Evolutionary conservation across 1,140 invertebrate genomes (phyloP).

Genomic region (Radopholus similis): DNA sequence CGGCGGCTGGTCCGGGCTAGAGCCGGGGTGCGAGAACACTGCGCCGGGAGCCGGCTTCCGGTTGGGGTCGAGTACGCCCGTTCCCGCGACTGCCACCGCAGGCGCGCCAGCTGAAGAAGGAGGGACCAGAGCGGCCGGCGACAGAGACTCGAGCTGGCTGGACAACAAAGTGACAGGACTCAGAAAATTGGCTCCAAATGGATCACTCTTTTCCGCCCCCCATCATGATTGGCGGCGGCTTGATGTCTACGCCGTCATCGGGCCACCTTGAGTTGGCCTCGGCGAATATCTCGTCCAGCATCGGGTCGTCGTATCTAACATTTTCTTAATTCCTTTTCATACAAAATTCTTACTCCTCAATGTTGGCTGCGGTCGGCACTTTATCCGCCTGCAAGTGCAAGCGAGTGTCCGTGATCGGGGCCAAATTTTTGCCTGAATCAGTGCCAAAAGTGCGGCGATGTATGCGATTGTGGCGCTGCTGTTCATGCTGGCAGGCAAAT

Average conservation of each 20-base stretch:
- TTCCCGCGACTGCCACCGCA: background rate
- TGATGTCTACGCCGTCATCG: background rate
- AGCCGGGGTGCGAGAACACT: background rate
- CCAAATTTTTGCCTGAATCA: too few relatives aligned
- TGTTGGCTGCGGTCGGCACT: slow-evolving; percentile 10
- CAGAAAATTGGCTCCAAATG: background rate
- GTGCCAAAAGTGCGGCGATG: too few relatives aligned
- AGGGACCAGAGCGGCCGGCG: background rate
- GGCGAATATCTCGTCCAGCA: slow-evolving; percentile 14
- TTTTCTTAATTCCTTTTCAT: too few relatives aligned
- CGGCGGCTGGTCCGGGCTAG: background rate
- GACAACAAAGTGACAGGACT: background rate
- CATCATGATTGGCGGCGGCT: background rate
- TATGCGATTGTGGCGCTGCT: too few relatives aligned
- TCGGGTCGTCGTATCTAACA: background rate
- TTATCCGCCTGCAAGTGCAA: slow-evolving; percentile 6
- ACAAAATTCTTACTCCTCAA: slow-evolving; percentile 7
- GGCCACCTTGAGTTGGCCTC: slow-evolving; percentile 9
- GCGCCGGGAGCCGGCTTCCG: background rate
- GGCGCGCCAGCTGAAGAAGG: background rate
- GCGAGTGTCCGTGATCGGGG: too few relatives aligned
- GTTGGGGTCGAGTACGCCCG: background rate
- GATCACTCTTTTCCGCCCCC: background rate
- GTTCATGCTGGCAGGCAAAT: too few relatives aligned
- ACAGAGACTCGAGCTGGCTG: background rate